phyloP scores from a whole-genome alignment of 2,888 invertebrate species.

The Latrodectus hesperus region DNA sequence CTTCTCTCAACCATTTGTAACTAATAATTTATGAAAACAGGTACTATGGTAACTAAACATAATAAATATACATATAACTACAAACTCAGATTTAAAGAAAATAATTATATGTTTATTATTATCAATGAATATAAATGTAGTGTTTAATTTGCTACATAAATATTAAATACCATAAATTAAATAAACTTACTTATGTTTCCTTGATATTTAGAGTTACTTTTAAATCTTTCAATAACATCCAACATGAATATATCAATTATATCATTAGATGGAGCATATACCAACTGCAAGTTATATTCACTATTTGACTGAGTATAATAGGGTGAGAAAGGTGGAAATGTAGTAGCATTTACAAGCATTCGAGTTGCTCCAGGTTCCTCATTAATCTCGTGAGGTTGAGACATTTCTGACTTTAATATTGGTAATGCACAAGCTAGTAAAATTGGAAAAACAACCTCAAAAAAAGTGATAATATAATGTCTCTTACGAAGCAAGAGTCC shows the following conservation, averaged over 20 bases:
- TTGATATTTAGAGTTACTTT: not conserved
- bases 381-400: not conserved
- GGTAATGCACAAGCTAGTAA: constrained; percentile 6
- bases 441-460: constrained; percentile 29
- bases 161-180: too few relatives aligned
- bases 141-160: too few relatives aligned
- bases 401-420: not conserved
- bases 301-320: not conserved
- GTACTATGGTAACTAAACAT: not conserved
- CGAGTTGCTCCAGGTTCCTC: not conserved
- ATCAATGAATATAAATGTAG: too few relatives aligned
- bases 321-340: not conserved
- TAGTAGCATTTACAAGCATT: not conserved
- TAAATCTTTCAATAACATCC: not conserved
- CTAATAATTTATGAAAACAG: not conserved
- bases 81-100: too few relatives aligned
- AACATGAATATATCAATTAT: not conserved
- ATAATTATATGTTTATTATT: too few relatives aligned
- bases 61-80: not conserved
- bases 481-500: constrained; percentile 28
- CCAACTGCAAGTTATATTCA: not conserved
- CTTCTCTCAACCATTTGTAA: not conserved
- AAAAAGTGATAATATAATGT: constrained; percentile 32
- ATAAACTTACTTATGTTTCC: constrained; percentile 7
- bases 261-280: constrained; percentile 10